Evolutionary conservation across 2,888 invertebrate genomes (phyloP), one percentile per base, ranked within the genome.

Genomic region (Dioctria rufipes): DNA sequence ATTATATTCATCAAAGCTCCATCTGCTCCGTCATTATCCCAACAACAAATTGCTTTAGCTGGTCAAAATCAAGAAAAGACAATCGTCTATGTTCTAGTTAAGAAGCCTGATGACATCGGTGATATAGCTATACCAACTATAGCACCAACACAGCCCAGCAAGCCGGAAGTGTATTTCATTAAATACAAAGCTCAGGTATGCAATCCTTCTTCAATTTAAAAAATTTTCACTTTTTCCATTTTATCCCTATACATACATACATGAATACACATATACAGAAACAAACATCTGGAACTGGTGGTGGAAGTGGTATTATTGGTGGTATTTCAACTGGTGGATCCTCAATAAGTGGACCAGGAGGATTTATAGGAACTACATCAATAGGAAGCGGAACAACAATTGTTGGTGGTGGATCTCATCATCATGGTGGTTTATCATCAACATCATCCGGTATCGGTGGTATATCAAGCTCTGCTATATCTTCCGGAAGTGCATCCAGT

Each of bases 1-100:
- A 96, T 96, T 88, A 95, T 96, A 90, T 96, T 96, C 92, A 96
- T 96, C 90, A 96, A 96, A 91, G 96, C 96, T 80, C 96, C 96
- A 86, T 93, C 95, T 85, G 93, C 95, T 82, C 95, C 95, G 82
- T 93, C 95, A 82, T 95, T 95, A 82, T 93, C 94, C 83, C 95
- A 93, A 0, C 96, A 96, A 83, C 92, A 95, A 83, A 95, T 96
- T 84, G 95, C 95, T 46, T 89, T 94, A 49, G 93, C 94, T 88
- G 92, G 93, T 82, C 95, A 95, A 87, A 95, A 95, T 89, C 95
- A 95, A 90, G 95, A 95, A 89, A 96, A 96, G 91, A 96, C 96
- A 78, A 91, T 96, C 84, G 95, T 96, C 85, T 96, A 96, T 90
- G 96, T 96, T 49, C 90, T 96, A 89, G 95, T 96, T 85, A 96